These are phyloP conservation scores for Phodopus roborovskii DNA, from an alignment of 2,113 vertebrate species.

Conservation along the genomic window DNA sequence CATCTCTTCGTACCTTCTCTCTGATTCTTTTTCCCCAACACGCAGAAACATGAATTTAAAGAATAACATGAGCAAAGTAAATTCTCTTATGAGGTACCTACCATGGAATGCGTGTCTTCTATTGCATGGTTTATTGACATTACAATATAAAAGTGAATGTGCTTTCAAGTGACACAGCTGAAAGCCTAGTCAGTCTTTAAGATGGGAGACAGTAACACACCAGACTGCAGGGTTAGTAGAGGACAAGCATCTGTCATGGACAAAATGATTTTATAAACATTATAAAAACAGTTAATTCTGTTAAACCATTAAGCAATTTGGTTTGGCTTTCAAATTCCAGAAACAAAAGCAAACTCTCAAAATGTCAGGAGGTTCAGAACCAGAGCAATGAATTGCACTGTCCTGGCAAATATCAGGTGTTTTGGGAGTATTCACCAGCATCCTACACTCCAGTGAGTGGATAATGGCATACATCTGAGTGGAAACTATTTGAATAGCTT, in stretches of 20 bases:
- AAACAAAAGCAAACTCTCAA: not conserved
- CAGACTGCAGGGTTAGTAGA: not conserved
- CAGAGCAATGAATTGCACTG: not conserved
- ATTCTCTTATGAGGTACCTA: not conserved
- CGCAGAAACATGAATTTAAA: not conserved
- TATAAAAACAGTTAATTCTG: not conserved
- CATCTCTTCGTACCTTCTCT: too few species aligned
- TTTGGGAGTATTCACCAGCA: not conserved
- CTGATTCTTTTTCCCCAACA: too few species aligned
- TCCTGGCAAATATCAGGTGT: not conserved
- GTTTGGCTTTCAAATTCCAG: not conserved
- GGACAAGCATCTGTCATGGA: not conserved
- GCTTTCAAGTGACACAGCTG: not conserved
- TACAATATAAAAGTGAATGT: not conserved
- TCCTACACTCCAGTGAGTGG: not conserved
- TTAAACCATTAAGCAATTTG: not conserved
- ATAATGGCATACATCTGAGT: not conserved
- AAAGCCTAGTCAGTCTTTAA: not conserved
- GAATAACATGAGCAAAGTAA: not conserved
- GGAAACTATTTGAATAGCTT: not conserved
- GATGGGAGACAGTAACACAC: too few species aligned
- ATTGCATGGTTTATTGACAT: not conserved
- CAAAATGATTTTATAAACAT: not conserved
- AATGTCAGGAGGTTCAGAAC: not conserved
- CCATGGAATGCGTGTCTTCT: not conserved